Conservation (phyloP, 2,113 vertebrate species). For the Corythornis madagascariensis region DNA sequence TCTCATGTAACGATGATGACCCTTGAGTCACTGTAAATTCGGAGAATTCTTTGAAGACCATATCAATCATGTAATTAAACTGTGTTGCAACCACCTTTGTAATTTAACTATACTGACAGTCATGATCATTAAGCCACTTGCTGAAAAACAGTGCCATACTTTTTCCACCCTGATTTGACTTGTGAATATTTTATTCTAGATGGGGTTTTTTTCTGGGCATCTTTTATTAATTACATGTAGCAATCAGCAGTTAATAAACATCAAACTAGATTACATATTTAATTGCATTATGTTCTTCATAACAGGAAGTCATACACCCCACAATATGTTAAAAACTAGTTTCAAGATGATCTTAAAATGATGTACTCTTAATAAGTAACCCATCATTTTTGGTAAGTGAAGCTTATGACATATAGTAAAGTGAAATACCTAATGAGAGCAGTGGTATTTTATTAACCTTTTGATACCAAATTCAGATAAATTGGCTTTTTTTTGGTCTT, state of each 20-base stretch:
- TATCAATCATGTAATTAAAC: slow-evolving; percentile 9
- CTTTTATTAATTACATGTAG: background rate
- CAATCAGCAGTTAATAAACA: background rate
- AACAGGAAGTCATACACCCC: background rate
- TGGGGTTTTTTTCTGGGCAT: background rate
- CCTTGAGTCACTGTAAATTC: slow-evolving; percentile 19
- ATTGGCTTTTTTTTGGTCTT: background rate
- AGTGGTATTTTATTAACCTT: background rate
- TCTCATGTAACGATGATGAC: background rate
- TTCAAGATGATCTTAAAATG: background rate
- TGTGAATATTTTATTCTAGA: background rate
- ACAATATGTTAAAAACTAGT: background rate
- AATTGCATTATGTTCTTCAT: background rate
- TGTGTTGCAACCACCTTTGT: background rate
- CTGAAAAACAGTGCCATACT: background rate
- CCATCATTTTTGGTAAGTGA: background rate
- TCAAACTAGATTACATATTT: background rate
- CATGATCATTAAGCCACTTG: background rate
- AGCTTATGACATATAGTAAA: background rate
- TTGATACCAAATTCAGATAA: background rate
- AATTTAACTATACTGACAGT: background rate
- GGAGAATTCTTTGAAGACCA: background rate
- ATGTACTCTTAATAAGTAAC: background rate
- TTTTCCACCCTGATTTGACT: background rate
- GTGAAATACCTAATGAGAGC: background rate